Conservation (phyloP, 2,797 vertebrate genomes). For the Distichodus sexfasciatus region DNA sequence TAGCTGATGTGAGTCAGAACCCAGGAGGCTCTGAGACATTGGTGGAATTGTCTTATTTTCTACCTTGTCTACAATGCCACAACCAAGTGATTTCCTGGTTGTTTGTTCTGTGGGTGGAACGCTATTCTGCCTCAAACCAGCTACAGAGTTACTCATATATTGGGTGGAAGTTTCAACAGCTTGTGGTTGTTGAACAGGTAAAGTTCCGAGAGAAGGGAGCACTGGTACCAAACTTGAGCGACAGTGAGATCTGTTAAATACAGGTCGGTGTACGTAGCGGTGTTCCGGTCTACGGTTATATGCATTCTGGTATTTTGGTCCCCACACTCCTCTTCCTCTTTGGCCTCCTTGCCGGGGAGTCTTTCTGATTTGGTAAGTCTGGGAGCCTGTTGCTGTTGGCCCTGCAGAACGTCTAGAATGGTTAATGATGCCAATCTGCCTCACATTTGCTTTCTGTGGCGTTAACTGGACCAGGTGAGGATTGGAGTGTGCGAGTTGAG, state of each 20-base stretch:
- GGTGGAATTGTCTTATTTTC: conserved; percentile 59
- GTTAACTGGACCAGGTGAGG: conserved; percentile 11
- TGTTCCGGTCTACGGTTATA: conserved; percentile 80
- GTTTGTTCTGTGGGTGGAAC: conserved; percentile 20
- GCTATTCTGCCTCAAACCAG: conserved; percentile 70
- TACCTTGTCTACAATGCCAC: conserved; percentile 64
- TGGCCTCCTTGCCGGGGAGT: conserved; percentile 51
- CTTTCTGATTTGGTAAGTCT: conserved; percentile 71
- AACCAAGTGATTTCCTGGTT: conserved; percentile 37
- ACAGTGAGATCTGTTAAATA: conserved; percentile 49
- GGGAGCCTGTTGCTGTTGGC: conserved; percentile 83
- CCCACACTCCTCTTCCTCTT: conserved; percentile 72
- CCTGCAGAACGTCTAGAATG: conserved; percentile 85
- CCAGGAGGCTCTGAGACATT: conserved; percentile 9
- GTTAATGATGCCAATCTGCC: conserved; percentile 74
- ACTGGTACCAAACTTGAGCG: too few species aligned
- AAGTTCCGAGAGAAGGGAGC: conserved; percentile 57
- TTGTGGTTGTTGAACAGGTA: conserved; percentile 58
- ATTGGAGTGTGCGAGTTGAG: conserved; percentile 1
- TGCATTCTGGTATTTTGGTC: conserved; percentile 81
- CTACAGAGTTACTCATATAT: conserved; percentile 56
- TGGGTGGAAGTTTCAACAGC: conserved; percentile 67
- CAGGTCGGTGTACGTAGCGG: conserved; percentile 76
- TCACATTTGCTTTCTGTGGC: conserved; percentile 23
- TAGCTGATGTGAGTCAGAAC: neutral